Conservation (phyloP, 1,140 invertebrate genomes). For the Piezodorus guildinii region DNA sequence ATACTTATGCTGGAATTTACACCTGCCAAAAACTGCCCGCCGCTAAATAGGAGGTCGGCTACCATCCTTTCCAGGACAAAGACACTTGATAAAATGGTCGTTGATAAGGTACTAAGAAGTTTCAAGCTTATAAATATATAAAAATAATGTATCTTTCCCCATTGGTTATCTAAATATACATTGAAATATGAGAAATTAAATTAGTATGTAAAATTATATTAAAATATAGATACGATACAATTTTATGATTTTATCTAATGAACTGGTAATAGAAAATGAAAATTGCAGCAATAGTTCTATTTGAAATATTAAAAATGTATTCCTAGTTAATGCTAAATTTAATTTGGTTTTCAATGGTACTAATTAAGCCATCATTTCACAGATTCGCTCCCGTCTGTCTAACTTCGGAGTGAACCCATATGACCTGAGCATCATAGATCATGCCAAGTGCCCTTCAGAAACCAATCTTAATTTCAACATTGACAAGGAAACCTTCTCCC, state of each 20-base stretch:
- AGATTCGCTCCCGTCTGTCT: slow-evolving; percentile 48
- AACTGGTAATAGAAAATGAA: no score
- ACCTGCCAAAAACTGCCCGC: slow-evolving; percentile 65
- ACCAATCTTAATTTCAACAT: slow-evolving; percentile 57
- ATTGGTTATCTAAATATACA: no score
- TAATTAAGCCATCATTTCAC: slow-evolving; percentile 21
- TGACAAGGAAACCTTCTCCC: slow-evolving; percentile 59
- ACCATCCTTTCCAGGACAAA: slow-evolving; percentile 61
- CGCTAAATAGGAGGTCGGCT: slow-evolving; percentile 58
- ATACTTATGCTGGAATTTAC: slow-evolving; percentile 60
- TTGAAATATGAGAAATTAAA: no score
- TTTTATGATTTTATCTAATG: no score
- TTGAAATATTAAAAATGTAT: no score
- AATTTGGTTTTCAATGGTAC: no score
- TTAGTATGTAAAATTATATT: no score
- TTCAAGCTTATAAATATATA: no score
- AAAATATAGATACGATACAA: no score
- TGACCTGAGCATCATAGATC: slow-evolving; percentile 60
- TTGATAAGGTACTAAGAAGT: slow-evolving; percentile 47
- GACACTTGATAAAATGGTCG: slow-evolving; percentile 49
- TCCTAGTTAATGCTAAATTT: no score
- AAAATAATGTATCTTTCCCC: no score
- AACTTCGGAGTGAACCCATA: slow-evolving; percentile 55
- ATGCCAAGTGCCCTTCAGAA: slow-evolving; percentile 45
- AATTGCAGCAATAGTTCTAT: no score